Percentiles rank a stretch among this genome's conserved stretches.
Evolutionary conservation across 2,797 vertebrate genomes (phyloP).

Genomic region (Aldrovandia affinis): DNA sequence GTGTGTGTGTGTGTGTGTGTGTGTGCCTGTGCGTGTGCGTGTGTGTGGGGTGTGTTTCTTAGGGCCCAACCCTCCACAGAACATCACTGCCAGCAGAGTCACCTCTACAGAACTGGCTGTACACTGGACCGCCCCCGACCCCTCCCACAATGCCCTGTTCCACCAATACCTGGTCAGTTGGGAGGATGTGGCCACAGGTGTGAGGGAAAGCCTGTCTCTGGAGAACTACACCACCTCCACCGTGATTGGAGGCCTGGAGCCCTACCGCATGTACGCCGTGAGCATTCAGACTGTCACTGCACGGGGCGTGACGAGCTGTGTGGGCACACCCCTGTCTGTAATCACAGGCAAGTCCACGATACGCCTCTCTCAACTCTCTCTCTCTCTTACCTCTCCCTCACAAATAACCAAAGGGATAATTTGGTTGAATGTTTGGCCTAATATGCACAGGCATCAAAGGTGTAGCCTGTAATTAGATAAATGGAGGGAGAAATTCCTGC

Average conservation of each 20-base stretch:
- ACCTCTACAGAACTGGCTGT: conserved; percentile 75
- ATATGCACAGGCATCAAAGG: too few species aligned
- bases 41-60: conserved; percentile 14
- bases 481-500: too few species aligned
- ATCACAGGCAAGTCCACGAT: conserved; percentile 76
- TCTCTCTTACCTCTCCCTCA: too few species aligned
- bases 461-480: too few species aligned
- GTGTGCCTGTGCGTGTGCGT: not conserved
- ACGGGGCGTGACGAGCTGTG: conserved; percentile 75
- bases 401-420: too few species aligned
- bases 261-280: conserved; percentile 75
- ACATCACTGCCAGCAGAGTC: conserved; percentile 64
- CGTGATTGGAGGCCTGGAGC: conserved; percentile 64
- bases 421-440: too few species aligned
- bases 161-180: conserved; percentile 74
- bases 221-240: conserved; percentile 67
- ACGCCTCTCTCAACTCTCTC: not conserved
- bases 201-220: conserved; percentile 55
- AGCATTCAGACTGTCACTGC: conserved; percentile 75
- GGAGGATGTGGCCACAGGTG: conserved; percentile 65
- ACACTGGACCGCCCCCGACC: conserved; percentile 69
- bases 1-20: not conserved
- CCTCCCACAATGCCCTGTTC: conserved; percentile 53
- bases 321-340: conserved; percentile 62
- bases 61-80: conserved; percentile 78